Base-by-base conservation (phyloP, 2,113 vertebrate genomes). In the Maccullochella peelii region DNA sequence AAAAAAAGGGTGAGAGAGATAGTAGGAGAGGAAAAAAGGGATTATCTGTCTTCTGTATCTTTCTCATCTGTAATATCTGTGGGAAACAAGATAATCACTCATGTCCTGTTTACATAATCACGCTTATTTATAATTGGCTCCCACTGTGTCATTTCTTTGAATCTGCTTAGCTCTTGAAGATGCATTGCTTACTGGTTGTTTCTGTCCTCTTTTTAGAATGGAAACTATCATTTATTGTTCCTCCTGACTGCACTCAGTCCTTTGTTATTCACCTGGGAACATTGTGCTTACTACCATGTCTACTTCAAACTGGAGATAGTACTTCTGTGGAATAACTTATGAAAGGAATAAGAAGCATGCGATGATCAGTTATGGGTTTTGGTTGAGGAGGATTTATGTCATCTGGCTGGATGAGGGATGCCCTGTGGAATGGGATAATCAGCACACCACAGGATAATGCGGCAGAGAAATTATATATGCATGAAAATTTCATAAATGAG, bases 71-170 rank as follows among this genome's bases (percentile, higher is more conserved):
- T 59, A 59, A 73, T 82, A 61, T 86, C 54, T 57, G 3, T 33
- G 11, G 55, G 27, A 76, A 58, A 77, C 47, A 65, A 62, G 66
- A 80, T 90, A 90, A 94, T 91, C 67, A 75, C 63, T 82, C 54
- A 81, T 74, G 83, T 92, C 91, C 88, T 93, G 86, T 93, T 92
- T 91, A 88, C 85, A 91, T 88, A 83, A 90, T 91, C 52, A 58
- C 68, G 67, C 54, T 79, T 84, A 83, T 89, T 86, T 91, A 78
- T 88, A 80, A 81, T 63, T 81, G 86, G 81, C 55, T 84, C 54
- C 63, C 42, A 68, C 50, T 70, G 70, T 57, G 47, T 73, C 20
- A 27, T 73, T 66, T 66, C 16, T 73, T 81, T 73, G 23, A 58
- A 36, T 73, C 47, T 44, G 36, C 23, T 80, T 21, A 54, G 21